Evolutionary conservation across 2,113 vertebrate species (phyloP).

Genomic region (Eulacestoma nigropectus): DNA sequence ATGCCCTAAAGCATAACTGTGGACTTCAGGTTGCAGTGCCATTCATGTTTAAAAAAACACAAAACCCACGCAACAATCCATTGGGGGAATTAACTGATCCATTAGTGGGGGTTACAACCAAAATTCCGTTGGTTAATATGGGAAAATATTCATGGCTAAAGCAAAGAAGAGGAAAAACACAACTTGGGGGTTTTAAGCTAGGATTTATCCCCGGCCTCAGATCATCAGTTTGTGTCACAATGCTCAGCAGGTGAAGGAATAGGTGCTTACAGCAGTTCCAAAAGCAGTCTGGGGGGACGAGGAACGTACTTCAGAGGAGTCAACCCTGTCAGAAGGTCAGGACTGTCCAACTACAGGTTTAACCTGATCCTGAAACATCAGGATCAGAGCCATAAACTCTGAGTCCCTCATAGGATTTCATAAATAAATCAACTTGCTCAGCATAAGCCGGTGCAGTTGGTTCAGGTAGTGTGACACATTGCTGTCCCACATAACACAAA

Average conservation of each 20-base stretch:
- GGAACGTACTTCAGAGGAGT: background rate
- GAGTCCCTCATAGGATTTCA: background rate
- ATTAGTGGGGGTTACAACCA: fast-evolving
- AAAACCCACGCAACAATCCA: background rate
- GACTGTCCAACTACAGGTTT: background rate
- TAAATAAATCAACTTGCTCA: background rate
- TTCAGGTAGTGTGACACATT: background rate
- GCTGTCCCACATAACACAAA: background rate
- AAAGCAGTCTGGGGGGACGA: fast-evolving
- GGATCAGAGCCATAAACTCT: background rate
- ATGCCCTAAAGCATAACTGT: background rate
- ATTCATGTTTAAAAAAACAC: background rate
- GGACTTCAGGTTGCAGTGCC: background rate
- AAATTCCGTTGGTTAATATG: background rate
- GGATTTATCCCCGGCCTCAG: background rate
- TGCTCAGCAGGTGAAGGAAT: background rate
- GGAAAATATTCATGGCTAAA: background rate
- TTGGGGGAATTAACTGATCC: background rate
- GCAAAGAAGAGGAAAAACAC: background rate
- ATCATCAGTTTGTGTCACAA: background rate
- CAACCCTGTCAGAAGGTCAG: background rate
- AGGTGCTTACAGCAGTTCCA: background rate
- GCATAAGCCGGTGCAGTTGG: background rate
- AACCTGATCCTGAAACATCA: background rate
- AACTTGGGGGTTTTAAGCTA: background rate